These are phyloP conservation scores for Choloepus hoffmanni DNA, from an alignment of 2,113 vertebrate genomes.

Conservation along the genomic window DNA sequence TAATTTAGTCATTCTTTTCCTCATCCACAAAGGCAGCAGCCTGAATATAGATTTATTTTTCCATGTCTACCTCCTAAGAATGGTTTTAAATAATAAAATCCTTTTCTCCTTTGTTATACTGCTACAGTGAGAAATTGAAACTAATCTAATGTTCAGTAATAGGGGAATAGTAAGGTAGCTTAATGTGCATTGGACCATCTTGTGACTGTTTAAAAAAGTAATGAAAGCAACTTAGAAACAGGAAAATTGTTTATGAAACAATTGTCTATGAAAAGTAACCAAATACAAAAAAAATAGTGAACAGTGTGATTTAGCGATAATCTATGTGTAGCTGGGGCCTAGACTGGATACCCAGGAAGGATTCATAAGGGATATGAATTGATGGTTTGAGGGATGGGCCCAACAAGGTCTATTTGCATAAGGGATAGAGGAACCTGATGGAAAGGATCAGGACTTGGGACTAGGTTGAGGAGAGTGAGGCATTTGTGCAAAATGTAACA, in stretches of 20 bases:
- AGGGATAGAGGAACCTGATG: not conserved
- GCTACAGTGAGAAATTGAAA: not conserved
- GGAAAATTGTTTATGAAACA: slow-evolving; percentile 29
- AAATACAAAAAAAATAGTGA: not conserved
- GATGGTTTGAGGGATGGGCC: not conserved
- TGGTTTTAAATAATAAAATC: not conserved
- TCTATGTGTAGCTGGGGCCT: not conserved
- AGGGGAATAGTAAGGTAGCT: not conserved
- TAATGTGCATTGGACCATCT: not conserved
- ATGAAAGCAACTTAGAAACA: slow-evolving; percentile 36
- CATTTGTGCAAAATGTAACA: not conserved
- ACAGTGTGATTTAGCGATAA: not conserved
- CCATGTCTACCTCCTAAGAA: not conserved
- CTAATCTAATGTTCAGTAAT: not conserved
- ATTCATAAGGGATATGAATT: not conserved
- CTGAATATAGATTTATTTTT: not conserved
- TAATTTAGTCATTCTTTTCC: not conserved
- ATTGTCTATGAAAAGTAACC: slow-evolving; percentile 23
- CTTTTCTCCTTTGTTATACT: not conserved
- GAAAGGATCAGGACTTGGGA: not conserved
- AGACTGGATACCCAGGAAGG: not conserved
- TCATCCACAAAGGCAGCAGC: not conserved
- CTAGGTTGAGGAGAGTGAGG: not conserved
- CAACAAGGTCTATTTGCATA: not conserved
- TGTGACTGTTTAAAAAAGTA: not conserved